These are phyloP conservation scores for Cynaeus angustus DNA, from an alignment of 2,888 invertebrate species.

Conservation along the genomic window DNA sequence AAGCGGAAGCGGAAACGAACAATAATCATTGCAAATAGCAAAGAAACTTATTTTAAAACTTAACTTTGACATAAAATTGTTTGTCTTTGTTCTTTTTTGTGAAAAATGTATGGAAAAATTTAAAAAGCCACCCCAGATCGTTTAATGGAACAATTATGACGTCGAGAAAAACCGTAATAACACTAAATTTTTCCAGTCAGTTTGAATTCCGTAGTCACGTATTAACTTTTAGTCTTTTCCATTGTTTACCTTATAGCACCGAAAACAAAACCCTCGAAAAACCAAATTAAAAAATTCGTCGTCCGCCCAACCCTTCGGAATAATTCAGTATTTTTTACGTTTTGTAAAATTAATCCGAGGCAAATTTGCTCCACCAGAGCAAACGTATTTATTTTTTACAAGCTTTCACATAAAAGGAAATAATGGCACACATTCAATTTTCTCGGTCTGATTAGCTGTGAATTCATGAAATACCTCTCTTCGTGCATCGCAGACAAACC, in stretches of 20 bases:
- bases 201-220: not conserved
- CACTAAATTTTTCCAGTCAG: too few relatives aligned
- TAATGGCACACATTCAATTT: slow-evolving; percentile 48
- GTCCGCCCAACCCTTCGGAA: slow-evolving; percentile 4
- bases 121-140: too few relatives aligned
- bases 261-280: not conserved
- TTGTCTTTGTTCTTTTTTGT: too few relatives aligned
- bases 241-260: slow-evolving; percentile 6
- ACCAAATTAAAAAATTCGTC: slow-evolving; percentile 31
- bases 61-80: too few relatives aligned
- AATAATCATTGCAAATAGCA: too few relatives aligned
- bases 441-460: slow-evolving; percentile 44
- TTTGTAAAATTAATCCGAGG: slow-evolving; percentile 32
- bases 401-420: slow-evolving; percentile 46
- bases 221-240: not conserved
- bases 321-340: slow-evolving; percentile 29
- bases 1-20: too few relatives aligned
- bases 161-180: too few relatives aligned
- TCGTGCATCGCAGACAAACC: slow-evolving; percentile 45
- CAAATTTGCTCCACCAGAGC: slow-evolving; percentile 19
- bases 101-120: too few relatives aligned
- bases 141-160: too few relatives aligned
- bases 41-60: too few relatives aligned
- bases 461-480: slow-evolving; percentile 46
- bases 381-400: slow-evolving; percentile 47